phyloP scores from a whole-genome alignment of 2,888 invertebrate genomes.

The Syrphus vitripennis region DNA sequence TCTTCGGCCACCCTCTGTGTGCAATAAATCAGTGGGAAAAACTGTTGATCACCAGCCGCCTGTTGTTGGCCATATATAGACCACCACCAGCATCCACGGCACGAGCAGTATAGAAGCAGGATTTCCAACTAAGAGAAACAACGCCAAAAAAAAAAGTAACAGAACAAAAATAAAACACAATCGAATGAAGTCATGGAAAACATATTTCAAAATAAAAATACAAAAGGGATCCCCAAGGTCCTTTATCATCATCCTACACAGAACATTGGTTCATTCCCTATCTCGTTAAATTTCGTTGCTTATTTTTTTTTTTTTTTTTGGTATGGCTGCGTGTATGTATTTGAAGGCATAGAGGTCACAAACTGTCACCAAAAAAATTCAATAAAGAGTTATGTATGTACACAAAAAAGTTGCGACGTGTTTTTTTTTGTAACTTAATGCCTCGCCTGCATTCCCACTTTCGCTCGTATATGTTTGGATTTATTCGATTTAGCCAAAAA shows the following conservation, averaged over 20 bases:
- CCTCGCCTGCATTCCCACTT: not conserved
- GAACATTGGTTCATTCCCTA: constrained; percentile 11
- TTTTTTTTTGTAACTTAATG: constrained; percentile 6
- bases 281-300: not conserved
- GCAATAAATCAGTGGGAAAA: constrained; percentile 61
- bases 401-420: constrained; percentile 52
- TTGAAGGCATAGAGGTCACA: constrained; percentile 26
- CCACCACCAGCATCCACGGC: not conserved
- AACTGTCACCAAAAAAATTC: constrained; percentile 67
- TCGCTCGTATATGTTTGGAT: constrained; percentile 30
- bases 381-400: constrained; percentile 66
- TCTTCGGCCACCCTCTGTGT: constrained; percentile 49
- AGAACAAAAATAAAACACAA: not conserved
- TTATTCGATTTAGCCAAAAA: constrained; percentile 58
- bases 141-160: not conserved
- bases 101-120: constrained; percentile 41
- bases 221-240: constrained; percentile 47
- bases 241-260: constrained; percentile 27
- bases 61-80: constrained; percentile 48
- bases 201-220: constrained; percentile 68
- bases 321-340: not conserved
- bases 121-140: constrained; percentile 30
- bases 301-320: not conserved
- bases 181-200: constrained; percentile 45
- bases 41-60: constrained; percentile 65